Base-by-base conservation (phyloP, 2,113 vertebrate species). In the Nothobranchius furzeri region DNA sequence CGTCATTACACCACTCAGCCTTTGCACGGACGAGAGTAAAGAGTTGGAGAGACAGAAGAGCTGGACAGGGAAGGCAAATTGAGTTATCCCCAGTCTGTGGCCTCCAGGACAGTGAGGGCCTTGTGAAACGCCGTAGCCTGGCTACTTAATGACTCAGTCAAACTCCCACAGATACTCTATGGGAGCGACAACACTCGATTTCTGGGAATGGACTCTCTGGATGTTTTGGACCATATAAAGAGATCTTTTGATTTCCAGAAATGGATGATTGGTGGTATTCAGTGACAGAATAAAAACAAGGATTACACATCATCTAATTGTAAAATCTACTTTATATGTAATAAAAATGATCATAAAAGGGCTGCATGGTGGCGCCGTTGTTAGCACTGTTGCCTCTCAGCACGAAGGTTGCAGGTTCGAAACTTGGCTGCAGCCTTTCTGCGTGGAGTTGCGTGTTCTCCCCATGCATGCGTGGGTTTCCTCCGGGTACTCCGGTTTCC, bases 61-160 rank as follows among this genome's bases (percentile, higher is more conserved):
- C n/a, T 52, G 66, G 69, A 56, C 61, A 73, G 58, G 64, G 65
- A 57, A 72, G 71, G 53, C 76, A 83, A 89, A 90, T 88, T 65
- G 56, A 89, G 82, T 92, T 86, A 74, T 80, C 72, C 63, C 42
- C 61, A 56, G 67, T 68, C 69, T 76, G 73, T 54, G 76, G 72
- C 75, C 84, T 90, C 71, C 49, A 46, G 52, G 77, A 85, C 82
- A 83, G 78, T 60, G 60, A 81, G 72, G 50, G 73, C 74, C 87
- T 81, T 83, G 87, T 90, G 84, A 89, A 82, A 68, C 70, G 68
- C 68, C 3, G 81, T 83, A 84, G 73, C 88, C 86, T 35, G 62
- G 82, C 68, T 87, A 84, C 84, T 71, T 79, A 84, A 88, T 75
- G 78, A 80, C 76, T 87, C 79, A 52, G 79, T 83, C 79, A 87